Percentiles rank a stretch among this genome's conserved stretches.
These are phyloP conservation scores for Drosophila oshimai DNA, from an alignment of 1,140 invertebrate genomes.

Conservation along the genomic window DNA sequence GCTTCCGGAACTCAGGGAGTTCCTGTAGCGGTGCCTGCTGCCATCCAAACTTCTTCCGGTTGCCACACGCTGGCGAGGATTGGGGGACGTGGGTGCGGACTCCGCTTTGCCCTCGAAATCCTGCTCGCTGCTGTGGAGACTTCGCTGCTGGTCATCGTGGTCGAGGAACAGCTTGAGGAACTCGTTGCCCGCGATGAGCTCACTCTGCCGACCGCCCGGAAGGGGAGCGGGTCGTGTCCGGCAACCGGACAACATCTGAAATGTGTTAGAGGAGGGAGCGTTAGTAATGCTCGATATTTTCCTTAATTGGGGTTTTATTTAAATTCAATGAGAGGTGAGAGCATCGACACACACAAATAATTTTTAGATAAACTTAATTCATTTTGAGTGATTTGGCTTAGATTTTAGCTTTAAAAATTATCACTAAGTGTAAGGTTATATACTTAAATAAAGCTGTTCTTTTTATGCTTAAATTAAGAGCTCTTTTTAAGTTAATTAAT, in stretches of 20 bases:
- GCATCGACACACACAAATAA: background rate
- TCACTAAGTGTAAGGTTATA: too few relatives aligned
- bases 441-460: too few relatives aligned
- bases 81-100: background rate
- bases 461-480: too few relatives aligned
- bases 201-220: constrained; percentile 49
- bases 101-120: constrained; percentile 39
- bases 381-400: too few relatives aligned
- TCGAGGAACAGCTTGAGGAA: constrained; percentile 79
- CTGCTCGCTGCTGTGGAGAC: constrained; percentile 57
- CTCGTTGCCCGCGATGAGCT: constrained; percentile 80
- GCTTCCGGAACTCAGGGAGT: constrained; percentile 33
- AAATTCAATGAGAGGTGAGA: constrained; percentile 27
- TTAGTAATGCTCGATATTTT: constrained; percentile 39
- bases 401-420: too few relatives aligned
- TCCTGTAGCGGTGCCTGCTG: constrained; percentile 58
- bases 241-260: constrained; percentile 62
- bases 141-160: constrained; percentile 69
- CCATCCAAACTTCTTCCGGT: constrained; percentile 56
- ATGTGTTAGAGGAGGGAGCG: constrained; percentile 8
- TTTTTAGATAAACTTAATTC: too few relatives aligned
- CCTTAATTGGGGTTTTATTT: constrained; percentile 49
- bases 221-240: constrained; percentile 36
- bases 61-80: constrained; percentile 7
- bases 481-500: too few relatives aligned